A percentile compares a stretch with the other conserved stretches of the same genome.
Evolutionary conservation across 1,140 invertebrate species (phyloP).

Genomic region (Drosophila suzukii): DNA sequence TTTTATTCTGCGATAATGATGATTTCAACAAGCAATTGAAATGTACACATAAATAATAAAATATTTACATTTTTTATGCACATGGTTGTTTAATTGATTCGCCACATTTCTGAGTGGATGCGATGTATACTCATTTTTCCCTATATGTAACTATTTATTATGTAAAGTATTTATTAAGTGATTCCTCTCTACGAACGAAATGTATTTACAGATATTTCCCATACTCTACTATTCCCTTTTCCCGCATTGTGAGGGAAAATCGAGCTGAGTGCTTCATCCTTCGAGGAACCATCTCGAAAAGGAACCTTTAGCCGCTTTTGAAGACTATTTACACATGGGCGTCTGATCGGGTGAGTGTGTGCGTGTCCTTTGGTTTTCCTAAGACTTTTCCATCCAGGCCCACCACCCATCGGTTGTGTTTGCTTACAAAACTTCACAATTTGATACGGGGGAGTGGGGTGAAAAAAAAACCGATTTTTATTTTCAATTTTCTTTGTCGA

Average conservation of each 20-base stretch:
- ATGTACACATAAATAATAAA: neutral
- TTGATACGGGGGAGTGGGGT: constrained; percentile 46
- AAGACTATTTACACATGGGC: constrained; percentile 37
- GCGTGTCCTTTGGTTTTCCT: constrained; percentile 28
- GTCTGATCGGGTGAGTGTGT: constrained; percentile 10
- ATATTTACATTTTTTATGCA: neutral
- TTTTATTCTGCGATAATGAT: too few relatives aligned
- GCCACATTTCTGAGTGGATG: neutral
- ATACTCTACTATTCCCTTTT: constrained; percentile 6
- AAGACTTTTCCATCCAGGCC: neutral
- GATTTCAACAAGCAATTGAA: neutral
- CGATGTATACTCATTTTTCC: too few relatives aligned
- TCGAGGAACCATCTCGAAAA: constrained; percentile 10
- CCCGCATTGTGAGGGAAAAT: constrained; percentile 24
- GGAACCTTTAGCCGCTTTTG: constrained; percentile 53
- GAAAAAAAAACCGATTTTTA: constrained; percentile 62
- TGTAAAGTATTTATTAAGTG: neutral
- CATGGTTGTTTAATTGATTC: neutral
- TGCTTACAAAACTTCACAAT: constrained; percentile 67
- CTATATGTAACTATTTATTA: neutral
- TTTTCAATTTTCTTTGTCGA: constrained; percentile 79
- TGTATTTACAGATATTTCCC: constrained; percentile 7
- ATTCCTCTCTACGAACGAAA: neutral
- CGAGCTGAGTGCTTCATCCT: constrained; percentile 39
- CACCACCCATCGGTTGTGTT: constrained; percentile 12